Evolutionary conservation across 1,140 invertebrate genomes (phyloP).

Genomic region (Caenorhabditis tropicalis): DNA sequence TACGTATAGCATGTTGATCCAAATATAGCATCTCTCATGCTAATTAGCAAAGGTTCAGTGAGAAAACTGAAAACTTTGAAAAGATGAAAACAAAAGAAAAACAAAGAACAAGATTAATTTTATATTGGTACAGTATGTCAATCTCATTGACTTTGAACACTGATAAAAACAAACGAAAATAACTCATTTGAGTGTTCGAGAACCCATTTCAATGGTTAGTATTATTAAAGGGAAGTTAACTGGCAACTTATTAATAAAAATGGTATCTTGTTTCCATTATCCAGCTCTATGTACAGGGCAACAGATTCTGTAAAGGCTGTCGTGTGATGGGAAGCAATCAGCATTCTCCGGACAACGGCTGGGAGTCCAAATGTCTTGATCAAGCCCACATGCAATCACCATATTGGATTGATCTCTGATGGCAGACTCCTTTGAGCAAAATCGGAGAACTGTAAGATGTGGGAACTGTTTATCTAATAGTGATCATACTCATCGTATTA

Average conservation of each 20-base stretch:
- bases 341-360: constrained; percentile 63
- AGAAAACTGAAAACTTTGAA: neutral
- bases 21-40: neutral
- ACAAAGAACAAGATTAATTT: neutral
- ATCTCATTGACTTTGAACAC: constrained; percentile 30
- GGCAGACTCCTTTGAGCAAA: constrained; percentile 74
- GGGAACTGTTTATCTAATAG: neutral
- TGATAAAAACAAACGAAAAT: neutral
- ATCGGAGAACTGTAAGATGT: constrained; percentile 57
- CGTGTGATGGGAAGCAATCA: constrained; percentile 63
- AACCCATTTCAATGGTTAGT: constrained; percentile 29
- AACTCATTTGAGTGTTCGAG: constrained; percentile 18
- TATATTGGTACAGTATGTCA: constrained; percentile 4
- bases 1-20: neutral
- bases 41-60: neutral
- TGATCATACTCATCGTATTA: neutral
- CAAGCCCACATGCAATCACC: constrained; percentile 65
- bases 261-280: neutral
- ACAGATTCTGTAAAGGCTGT: constrained; percentile 65
- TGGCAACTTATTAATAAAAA: neutral
- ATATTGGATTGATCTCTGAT: constrained; percentile 65
- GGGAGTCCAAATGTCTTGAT: constrained; percentile 67
- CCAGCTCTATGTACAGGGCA: constrained; percentile 58
- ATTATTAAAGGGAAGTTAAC: neutral
- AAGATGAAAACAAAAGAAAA: neutral